Conservation (phyloP, 2,888 invertebrate genomes). For the Diarsia dahlii region DNA sequence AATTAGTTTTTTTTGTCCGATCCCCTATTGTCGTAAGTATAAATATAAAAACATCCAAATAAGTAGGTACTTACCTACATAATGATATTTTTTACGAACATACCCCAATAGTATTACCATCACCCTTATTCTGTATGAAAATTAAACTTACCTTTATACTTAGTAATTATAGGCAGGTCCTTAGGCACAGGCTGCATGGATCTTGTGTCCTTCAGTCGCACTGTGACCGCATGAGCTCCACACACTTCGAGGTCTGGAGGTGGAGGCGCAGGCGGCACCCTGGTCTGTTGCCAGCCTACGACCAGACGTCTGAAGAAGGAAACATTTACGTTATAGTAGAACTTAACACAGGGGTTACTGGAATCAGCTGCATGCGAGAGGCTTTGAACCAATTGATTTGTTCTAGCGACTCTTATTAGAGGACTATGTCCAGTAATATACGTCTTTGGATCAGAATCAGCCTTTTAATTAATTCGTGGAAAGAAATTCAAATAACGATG, state of each 20-base stretch:
- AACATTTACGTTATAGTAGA: background rate
- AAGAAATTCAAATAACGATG: background rate
- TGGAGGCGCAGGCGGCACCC: slow-evolving; percentile 95
- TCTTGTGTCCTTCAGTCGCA: slow-evolving; percentile 92
- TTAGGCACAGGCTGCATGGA: slow-evolving; percentile 93
- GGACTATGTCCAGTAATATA: no score
- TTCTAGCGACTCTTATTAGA: background rate
- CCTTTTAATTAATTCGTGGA: no score
- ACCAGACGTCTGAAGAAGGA: slow-evolving; percentile 90
- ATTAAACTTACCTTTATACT: slow-evolving; percentile 94
- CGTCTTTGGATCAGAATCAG: no score
- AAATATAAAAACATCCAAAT: no score
- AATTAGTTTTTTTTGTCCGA: no score
- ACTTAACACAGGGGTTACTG: no score
- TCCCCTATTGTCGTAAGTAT: no score
- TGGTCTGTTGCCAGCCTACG: slow-evolving; percentile 96
- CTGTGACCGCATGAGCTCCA: slow-evolving; percentile 92
- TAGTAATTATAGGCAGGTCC: slow-evolving; percentile 96
- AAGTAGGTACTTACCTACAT: no score
- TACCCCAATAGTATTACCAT: no score
- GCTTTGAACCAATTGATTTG: background rate
- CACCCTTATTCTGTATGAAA: background rate
- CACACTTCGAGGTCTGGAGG: slow-evolving; percentile 95
- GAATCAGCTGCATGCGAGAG: no score
- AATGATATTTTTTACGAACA: no score